A percentile compares a stretch with the other conserved stretches of the same genome.
phyloP scores from a whole-genome alignment of 2,888 invertebrate genomes.

The Cacoxenus indagator region DNA sequence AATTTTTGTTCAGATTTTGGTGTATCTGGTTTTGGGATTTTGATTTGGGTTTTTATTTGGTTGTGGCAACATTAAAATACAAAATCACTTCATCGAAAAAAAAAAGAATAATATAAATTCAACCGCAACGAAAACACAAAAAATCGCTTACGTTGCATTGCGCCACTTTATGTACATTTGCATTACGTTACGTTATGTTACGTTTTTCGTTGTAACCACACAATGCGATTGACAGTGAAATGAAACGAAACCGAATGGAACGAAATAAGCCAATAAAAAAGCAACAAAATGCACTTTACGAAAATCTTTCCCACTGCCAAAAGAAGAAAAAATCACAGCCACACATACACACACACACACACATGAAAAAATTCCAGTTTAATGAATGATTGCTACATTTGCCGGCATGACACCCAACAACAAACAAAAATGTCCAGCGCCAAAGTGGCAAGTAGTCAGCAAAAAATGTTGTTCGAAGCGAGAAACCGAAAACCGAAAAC shows the following conservation, averaged over 20 bases:
- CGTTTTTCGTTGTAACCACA: background rate
- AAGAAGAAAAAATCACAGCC: background rate
- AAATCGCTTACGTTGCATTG: constrained; percentile 60
- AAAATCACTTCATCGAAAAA: constrained; percentile 37
- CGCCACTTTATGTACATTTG: constrained; percentile 22
- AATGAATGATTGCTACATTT: background rate
- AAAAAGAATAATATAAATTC: constrained; percentile 60
- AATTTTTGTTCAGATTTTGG: too few relatives aligned
- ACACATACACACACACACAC: background rate
- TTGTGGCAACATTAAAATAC: background rate
- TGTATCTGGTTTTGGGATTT: too few relatives aligned
- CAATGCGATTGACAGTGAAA: constrained; percentile 48
- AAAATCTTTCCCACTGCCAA: background rate
- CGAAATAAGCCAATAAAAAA: constrained; percentile 45
- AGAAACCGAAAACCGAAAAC: background rate
- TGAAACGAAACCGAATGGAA: constrained; percentile 66
- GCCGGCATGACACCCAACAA: too few relatives aligned
- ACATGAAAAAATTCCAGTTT: background rate
- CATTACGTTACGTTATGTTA: background rate
- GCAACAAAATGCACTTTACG: constrained; percentile 62
- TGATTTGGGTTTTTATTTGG: background rate
- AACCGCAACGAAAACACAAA: constrained; percentile 61
- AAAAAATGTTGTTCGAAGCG: background rate
- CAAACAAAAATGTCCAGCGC: too few relatives aligned
- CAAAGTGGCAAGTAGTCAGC: too few relatives aligned